Conservation (phyloP, 1,140 invertebrate genomes). For the Heliothis virescens region DNA sequence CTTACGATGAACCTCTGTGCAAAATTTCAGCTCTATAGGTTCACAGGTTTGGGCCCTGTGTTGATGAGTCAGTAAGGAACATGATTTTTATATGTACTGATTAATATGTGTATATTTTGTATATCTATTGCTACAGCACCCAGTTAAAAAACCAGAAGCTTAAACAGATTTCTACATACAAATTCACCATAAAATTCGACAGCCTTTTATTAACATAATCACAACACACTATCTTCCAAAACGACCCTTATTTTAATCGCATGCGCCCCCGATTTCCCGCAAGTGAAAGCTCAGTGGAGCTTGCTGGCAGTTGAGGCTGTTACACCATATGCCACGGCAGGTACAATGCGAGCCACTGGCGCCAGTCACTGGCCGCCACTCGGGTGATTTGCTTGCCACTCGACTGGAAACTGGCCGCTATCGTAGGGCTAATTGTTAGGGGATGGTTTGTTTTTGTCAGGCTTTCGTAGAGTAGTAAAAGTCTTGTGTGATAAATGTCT, state of each 20-base stretch:
- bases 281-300: constrained; percentile 17
- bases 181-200: background rate
- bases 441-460: background rate
- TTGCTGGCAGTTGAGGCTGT: background rate
- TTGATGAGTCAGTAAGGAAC: too few relatives aligned
- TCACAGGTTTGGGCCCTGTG: too few relatives aligned
- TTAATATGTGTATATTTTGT: too few relatives aligned
- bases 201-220: background rate
- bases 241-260: background rate
- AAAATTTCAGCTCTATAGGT: too few relatives aligned
- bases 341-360: constrained; percentile 5
- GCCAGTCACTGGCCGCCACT: constrained; percentile 14
- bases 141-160: too few relatives aligned
- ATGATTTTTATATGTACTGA: too few relatives aligned
- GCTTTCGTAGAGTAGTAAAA: background rate
- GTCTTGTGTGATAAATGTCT: background rate
- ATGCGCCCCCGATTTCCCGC: constrained; percentile 14
- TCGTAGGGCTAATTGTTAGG: constrained; percentile 12
- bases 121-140: too few relatives aligned
- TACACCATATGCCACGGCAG: background rate
- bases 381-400: constrained; percentile 21
- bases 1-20: too few relatives aligned
- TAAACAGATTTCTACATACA: too few relatives aligned
- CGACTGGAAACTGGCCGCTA: constrained; percentile 10
- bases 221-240: background rate